Conservation (phyloP, 2,797 vertebrate species). For the Enoplosus armatus region DNA sequence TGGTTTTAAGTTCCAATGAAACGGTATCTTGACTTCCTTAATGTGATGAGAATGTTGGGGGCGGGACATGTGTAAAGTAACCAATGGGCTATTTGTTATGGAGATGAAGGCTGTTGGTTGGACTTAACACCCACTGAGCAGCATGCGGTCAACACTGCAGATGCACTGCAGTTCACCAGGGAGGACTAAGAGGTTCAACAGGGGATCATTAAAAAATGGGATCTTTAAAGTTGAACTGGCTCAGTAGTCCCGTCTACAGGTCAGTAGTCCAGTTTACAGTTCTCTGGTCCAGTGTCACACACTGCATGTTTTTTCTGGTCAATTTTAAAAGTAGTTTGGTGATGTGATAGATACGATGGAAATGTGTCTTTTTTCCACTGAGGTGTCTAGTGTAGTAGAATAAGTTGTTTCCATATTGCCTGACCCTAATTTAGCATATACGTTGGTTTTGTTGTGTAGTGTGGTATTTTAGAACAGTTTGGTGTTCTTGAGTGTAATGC, state of each 20-base stretch:
- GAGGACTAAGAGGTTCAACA: not conserved
- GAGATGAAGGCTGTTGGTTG: conserved; percentile 20
- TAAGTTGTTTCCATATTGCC: not conserved
- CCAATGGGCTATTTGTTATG: conserved; percentile 36
- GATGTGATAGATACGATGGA: not conserved
- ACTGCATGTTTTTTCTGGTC: too few species aligned
- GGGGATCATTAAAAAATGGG: not conserved
- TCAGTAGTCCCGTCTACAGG: not conserved
- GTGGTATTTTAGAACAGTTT: not conserved
- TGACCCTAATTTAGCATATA: not conserved
- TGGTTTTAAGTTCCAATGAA: not conserved
- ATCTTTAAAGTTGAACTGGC: conserved; percentile 5
- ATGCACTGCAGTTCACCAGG: not conserved
- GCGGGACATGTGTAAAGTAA: conserved; percentile 4
- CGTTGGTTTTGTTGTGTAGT: too few species aligned
- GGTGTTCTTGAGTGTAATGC: not conserved
- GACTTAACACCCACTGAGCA: conserved; percentile 8
- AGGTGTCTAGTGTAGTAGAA: too few species aligned
- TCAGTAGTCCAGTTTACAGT: not conserved
- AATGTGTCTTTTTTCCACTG: too few species aligned
- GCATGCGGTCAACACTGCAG: conserved; percentile 1
- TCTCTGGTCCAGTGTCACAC: not conserved
- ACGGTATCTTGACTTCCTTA: not conserved
- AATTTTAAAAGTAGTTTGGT: too few species aligned
- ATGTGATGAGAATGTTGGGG: not conserved